Base-by-base conservation (phyloP, 2,113 vertebrate species). In the Nipponia nippon region DNA sequence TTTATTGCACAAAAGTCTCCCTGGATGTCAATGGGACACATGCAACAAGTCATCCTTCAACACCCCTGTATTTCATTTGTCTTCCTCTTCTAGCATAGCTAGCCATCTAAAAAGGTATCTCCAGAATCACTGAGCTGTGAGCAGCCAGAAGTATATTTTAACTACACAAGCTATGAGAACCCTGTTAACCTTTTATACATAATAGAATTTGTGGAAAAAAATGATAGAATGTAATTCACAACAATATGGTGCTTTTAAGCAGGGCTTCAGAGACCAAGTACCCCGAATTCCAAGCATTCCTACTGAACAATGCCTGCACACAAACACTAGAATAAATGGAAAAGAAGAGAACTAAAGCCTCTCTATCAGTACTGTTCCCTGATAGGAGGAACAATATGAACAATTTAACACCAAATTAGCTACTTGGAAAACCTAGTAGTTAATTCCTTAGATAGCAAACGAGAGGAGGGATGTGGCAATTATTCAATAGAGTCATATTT, bases 321-420 rank as follows among this genome's bases (percentile, higher is more conserved):
- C 9, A 77, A 77, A 83, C 34, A 62, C 16, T 52, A 69, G 25
- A 81, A 46, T 47, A 91, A 83, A 73, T 16, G 2, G 25, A 71
- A 92, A 83, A 89, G 16, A 52, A 55, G 21, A 90, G 11, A 91
- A 90, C 86, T 36, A 81, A 63, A 73, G 19, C 10, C 22, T 83
- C 29, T 8, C 44, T 79, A 36, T 78, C 38, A 47, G 29, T 59
- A 78, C 36, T 84, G 52, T 47, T 89, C 20, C 38, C 13, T 67
- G 29, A 87, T 10, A 84, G 9, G 10, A 77, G 47, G 63, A 95
- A 75, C 38, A 83, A 71, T 71, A 75, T 50, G 16, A 86, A 34
- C 20, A 94, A 84, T 91, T 91, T 61, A 92, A 87, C 56, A 79
- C 21, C 69, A 84, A 92, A 87, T 90, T 89, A 95, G 25, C 77